Evolutionary conservation across 2,797 vertebrate species (phyloP), one percentile per base, ranked within the genome.

Genomic region (Rhinichthys osculus): DNA sequence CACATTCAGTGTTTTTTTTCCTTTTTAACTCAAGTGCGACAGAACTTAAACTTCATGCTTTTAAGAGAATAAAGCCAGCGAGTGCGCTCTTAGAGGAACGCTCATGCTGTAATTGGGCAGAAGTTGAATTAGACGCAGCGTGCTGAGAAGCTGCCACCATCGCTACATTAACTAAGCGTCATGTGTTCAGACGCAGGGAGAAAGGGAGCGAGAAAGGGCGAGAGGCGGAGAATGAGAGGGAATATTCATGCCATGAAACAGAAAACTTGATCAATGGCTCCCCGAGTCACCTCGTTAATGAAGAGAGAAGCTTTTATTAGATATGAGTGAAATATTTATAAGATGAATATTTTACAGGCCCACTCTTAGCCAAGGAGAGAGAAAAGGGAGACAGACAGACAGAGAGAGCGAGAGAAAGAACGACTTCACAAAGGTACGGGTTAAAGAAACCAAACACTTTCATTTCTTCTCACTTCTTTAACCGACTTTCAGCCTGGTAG

Each of bases 191-290:
- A 50, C 5, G n/a, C 19, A 73, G 66, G 11, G 73, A 59, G 52
- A 66, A 66, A 59, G 50, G 47, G 78, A 54, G 64, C 35, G 71
- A 91, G 74, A 89, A 52, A 80, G 62, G 50, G 73, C 11, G 86
- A 79, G 66, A 69, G 57, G 50, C 17, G 74, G 47, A 82, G 81
- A 9, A 8, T 82, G 76, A 87, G 70, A 90, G 86, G 90, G 90
- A 91, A 90, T 92, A 89, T 91, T 91, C 83, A 83, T 88, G 92
- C 91, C 91, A 94, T 94, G 90, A 95, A 95, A 94, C 93, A 92
- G 94, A 95, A 94, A 93, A 84, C 86, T 90, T 95, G 95, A 96
- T 96, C 94, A 95, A 95, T 94, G 94, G 90, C 87, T 90, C 90
- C 90, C 90, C 92, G 92, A 84, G 90, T 93, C 92, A 92, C 92